phyloP scores from a whole-genome alignment of 2,888 invertebrate genomes.

The Protophormia terraenovae region DNA sequence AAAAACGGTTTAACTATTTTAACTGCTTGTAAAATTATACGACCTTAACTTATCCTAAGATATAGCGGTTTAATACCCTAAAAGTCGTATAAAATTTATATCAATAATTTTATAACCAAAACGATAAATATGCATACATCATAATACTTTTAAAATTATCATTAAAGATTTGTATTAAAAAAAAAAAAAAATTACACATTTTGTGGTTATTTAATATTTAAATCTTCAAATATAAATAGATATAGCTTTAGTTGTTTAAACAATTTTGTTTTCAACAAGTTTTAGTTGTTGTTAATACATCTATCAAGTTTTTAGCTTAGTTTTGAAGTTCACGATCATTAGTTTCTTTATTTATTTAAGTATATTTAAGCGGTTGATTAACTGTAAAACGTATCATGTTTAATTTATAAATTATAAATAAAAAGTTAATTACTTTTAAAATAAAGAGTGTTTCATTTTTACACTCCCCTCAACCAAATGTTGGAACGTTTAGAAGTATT shows the following conservation, averaged over 20 bases:
- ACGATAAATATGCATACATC: too few relatives aligned
- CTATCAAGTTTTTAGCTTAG: background rate
- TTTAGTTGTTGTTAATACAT: background rate
- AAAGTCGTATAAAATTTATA: too few relatives aligned
- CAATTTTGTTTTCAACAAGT: background rate
- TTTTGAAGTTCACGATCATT: conserved; percentile 60
- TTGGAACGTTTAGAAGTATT: background rate
- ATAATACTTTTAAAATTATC: background rate
- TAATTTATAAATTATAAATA: background rate
- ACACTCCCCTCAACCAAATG: background rate
- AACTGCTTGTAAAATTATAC: too few relatives aligned
- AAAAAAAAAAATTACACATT: background rate
- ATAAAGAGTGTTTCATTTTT: background rate
- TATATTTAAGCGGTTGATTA: conserved; percentile 10
- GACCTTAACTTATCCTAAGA: too few relatives aligned
- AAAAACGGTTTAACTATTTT: too few relatives aligned
- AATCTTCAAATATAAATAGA: too few relatives aligned
- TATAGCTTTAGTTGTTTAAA: background rate
- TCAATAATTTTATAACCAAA: too few relatives aligned
- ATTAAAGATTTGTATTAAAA: background rate
- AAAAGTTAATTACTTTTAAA: conserved; percentile 24
- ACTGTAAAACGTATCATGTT: conserved; percentile 17
- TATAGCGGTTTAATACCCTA: too few relatives aligned
- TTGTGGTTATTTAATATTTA: background rate
- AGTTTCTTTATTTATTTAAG: conserved; percentile 21